Evolutionary conservation across 2,797 vertebrate species (phyloP).

Genomic region (Danio choprae): DNA sequence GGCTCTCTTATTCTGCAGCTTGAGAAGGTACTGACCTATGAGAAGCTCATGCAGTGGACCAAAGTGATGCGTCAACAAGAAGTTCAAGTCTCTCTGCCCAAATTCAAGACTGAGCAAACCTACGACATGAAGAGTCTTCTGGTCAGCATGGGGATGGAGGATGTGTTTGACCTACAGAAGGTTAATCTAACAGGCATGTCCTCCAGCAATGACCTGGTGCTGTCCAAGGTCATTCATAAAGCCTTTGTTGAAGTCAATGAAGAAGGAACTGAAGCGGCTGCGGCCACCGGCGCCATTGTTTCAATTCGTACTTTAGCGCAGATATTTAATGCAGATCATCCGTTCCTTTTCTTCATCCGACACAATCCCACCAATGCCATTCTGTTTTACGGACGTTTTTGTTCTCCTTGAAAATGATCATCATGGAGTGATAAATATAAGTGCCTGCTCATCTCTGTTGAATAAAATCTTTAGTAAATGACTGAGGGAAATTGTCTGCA

Average conservation of each 20-base stretch:
- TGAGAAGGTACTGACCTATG: not conserved
- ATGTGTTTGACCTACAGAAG: not conserved
- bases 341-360: slow-evolving; percentile 49
- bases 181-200: slow-evolving; percentile 33
- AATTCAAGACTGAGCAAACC: slow-evolving; percentile 9
- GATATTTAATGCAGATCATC: slow-evolving; percentile 38
- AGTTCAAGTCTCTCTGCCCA: slow-evolving; percentile 4
- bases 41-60: slow-evolving; percentile 31
- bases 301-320: rapidly evolving
- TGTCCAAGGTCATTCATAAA: slow-evolving; percentile 38
- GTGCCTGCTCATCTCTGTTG: not conserved
- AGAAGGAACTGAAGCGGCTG: slow-evolving; percentile 35
- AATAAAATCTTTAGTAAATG: not conserved
- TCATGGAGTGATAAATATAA: too few species aligned
- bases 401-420: not conserved
- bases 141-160: slow-evolving; percentile 26
- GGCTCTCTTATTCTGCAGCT: not conserved
- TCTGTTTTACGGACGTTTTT: slow-evolving; percentile 44
- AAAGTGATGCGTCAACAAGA: not conserved
- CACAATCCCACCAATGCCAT: slow-evolving; percentile 44
- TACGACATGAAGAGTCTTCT: slow-evolving; percentile 29
- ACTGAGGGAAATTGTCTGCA: not conserved
- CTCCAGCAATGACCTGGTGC: not conserved
- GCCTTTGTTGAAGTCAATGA: slow-evolving; percentile 37
- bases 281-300: not conserved